Evolutionary conservation across 1,140 invertebrate species (phyloP).

Genomic region (Drosophila nigrodunni): DNA sequence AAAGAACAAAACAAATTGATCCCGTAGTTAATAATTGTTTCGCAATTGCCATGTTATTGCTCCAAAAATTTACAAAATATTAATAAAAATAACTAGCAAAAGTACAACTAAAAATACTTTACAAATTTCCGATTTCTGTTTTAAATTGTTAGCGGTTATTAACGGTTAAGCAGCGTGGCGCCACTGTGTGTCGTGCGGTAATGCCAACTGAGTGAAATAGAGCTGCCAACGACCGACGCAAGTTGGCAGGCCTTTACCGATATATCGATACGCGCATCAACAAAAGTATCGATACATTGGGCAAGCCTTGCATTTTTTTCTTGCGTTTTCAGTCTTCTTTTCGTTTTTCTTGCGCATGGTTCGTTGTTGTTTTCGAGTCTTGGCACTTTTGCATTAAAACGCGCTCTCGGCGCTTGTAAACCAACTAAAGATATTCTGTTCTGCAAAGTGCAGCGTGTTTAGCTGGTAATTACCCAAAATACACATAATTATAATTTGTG

Average conservation of each 20-base stretch:
- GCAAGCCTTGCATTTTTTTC: constrained; percentile 37
- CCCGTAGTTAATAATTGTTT: constrained; percentile 52
- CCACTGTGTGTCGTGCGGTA: neutral
- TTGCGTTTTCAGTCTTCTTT: constrained; percentile 49
- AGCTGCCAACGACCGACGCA: neutral
- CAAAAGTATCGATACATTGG: constrained; percentile 10
- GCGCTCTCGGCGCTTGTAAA: constrained; percentile 49
- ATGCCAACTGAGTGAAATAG: constrained; percentile 9
- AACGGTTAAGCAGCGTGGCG: constrained; percentile 9
- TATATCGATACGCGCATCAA: constrained; percentile 18
- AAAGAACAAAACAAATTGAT: constrained; percentile 11
- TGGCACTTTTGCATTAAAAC: constrained; percentile 51
- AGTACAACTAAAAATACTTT: constrained; percentile 17
- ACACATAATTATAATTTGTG: constrained; percentile 22
- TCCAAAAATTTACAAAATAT: constrained; percentile 41
- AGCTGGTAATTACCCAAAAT: constrained; percentile 45
- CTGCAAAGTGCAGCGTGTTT: constrained; percentile 54
- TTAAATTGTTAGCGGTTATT: neutral
- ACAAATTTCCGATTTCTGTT: neutral
- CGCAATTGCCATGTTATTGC: constrained; percentile 44
- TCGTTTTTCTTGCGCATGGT: constrained; percentile 50
- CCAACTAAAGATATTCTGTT: constrained; percentile 46
- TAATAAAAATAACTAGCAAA: constrained; percentile 44
- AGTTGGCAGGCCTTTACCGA: constrained; percentile 19
- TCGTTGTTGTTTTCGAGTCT: constrained; percentile 36